Conservation (phyloP, 1,140 invertebrate species). For the Hyposmocoma kahamanoa region DNA sequence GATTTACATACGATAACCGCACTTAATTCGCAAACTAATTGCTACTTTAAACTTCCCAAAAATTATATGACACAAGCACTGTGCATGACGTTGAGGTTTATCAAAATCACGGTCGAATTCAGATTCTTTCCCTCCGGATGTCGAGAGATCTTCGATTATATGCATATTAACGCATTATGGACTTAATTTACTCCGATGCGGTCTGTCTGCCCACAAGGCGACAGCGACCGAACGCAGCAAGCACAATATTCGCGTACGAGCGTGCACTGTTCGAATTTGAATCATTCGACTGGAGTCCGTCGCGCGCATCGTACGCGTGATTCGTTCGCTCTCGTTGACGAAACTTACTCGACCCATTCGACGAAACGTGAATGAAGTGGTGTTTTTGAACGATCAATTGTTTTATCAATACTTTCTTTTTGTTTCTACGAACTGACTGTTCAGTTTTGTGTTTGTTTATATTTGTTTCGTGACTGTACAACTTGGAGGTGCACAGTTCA, state of each 20-base stretch:
- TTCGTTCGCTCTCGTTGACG: conserved; percentile 28
- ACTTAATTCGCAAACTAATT: no score
- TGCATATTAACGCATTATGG: conserved; percentile 42
- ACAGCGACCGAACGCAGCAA: not conserved
- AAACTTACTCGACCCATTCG: conserved; percentile 52
- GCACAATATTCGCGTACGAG: not conserved
- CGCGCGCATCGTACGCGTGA: conserved; percentile 35
- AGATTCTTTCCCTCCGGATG: conserved; percentile 18
- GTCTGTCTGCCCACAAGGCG: conserved; percentile 1
- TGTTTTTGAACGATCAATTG: conserved; percentile 39
- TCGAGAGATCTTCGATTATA: conserved; percentile 37
- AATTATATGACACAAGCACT: no score
- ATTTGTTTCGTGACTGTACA: conserved; percentile 55
- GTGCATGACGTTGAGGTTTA: no score
- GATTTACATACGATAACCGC: no score
- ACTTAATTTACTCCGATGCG: conserved; percentile 27
- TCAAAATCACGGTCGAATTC: no score
- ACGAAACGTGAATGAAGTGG: conserved; percentile 47
- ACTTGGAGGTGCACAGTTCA: conserved; percentile 62
- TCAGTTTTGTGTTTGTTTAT: conserved; percentile 63
- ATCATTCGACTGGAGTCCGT: conserved; percentile 44
- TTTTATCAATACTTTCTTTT: conserved; percentile 46
- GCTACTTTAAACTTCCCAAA: no score
- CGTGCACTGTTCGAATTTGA: not conserved
- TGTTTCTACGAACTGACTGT: conserved; percentile 38